These are phyloP conservation scores for Cerceris rybyensis DNA, from an alignment of 2,888 invertebrate genomes.

Conservation along the genomic window DNA sequence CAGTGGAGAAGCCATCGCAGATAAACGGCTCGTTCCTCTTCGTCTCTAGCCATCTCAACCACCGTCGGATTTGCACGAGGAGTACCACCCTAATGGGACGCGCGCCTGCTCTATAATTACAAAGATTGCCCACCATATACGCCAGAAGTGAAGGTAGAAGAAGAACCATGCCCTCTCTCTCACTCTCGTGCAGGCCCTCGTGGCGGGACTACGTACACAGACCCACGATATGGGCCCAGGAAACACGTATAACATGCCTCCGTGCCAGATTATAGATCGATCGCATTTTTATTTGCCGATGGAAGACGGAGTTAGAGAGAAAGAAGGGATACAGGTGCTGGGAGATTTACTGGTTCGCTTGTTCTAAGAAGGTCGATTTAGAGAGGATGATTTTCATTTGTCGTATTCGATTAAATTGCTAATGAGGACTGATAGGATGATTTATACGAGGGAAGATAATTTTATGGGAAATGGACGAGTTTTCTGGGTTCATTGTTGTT, in stretches of 20 bases:
- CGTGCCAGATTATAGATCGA: constrained; percentile 57
- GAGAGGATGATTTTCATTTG: no score
- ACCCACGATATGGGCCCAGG: neutral
- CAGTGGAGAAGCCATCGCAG: constrained; percentile 34
- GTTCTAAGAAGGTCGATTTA: neutral
- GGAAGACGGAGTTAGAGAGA: constrained; percentile 21
- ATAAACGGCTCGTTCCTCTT: constrained; percentile 37
- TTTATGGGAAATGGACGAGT: no score
- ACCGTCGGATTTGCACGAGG: constrained; percentile 37
- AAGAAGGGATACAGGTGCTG: constrained; percentile 49
- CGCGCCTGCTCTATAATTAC: constrained; percentile 79
- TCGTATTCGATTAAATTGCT: no score
- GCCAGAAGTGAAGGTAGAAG: constrained; percentile 24
- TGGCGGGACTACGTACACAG: no score
- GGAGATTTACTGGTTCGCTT: constrained; percentile 37
- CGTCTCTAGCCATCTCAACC: constrained; percentile 10
- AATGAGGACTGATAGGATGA: no score
- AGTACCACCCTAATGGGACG: constrained; percentile 75
- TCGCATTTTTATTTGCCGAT: constrained; percentile 60
- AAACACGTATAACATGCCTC: constrained; percentile 22
- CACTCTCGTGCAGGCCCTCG: no score
- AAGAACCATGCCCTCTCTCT: neutral
- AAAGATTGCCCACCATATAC: constrained; percentile 76
- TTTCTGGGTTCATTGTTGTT: no score
- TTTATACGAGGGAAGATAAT: no score